Base-by-base conservation (phyloP, 2,888 invertebrate genomes). In the Brassicogethes aeneus region DNA sequence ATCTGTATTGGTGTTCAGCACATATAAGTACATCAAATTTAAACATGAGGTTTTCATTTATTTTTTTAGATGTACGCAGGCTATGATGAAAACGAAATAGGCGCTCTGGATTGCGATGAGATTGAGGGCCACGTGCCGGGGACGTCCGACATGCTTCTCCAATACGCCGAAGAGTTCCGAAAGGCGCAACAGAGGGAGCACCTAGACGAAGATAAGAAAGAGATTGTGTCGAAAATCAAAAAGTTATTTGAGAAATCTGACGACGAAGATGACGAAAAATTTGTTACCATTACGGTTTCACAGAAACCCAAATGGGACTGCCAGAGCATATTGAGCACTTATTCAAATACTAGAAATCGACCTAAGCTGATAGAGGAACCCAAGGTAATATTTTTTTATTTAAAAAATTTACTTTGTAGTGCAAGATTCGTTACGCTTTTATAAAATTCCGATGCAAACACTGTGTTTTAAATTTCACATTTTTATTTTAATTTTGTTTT, bases 291-390 rank as follows among this genome's bases (percentile, higher is more conserved):
- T 1, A 69, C 79, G 47, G 77, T 82, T 1, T 74, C 79, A 16
- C 75, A 79, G 39, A 76, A 79, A 50, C 75, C 79, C 47, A 82
- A 80, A 63, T 92, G 86, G 87, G 94, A 95, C 69, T 94, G 94
- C 58, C 87, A 94, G 70, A 88, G 88, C 41, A 85, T 94, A 51
- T 70, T 94, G 3, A 86, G 88, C 14, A 93, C 90, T 0, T 90
- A 90, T 64, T 93, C 93, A 3, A 95, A 85, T 61, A 72, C 87
- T 39, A 92, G 91, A 65, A 95, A 96, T 69, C 90, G 89, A 69
- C 96, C 96, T 0, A 89, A 86, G 63, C 56, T 91, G 15, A 92
- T 94, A 38, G 74, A 77, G 36, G 89, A 87, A 57, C 79, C 81
- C 0, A 77, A 74, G 66, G 82, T 80, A 60, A n/a, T n/a, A n/a